These are phyloP conservation scores for Micropoecilia bifurca DNA, from an alignment of 2,797 vertebrate species.

Conservation along the genomic window DNA sequence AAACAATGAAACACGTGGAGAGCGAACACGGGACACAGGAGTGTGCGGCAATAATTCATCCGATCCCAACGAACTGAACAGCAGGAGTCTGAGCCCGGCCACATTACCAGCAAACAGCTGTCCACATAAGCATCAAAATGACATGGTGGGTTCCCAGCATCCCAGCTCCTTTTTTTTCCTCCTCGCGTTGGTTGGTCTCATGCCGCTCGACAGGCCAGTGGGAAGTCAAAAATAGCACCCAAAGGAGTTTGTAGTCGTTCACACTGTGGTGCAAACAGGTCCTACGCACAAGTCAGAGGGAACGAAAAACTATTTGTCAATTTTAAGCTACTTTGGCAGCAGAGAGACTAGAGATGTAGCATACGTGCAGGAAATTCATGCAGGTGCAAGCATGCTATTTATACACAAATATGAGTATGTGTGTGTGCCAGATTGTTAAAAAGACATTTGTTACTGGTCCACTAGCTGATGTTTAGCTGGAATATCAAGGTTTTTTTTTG, in stretches of 20 bases:
- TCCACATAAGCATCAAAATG: conserved; percentile 40
- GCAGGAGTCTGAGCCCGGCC: conserved; percentile 17
- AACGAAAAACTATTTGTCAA: conserved; percentile 18
- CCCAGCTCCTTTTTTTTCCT: conserved; percentile 7
- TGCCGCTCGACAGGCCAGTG: conserved; percentile 18
- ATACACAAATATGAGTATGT: not conserved
- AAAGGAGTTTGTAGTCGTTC: conserved; percentile 27
- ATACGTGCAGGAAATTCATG: not conserved
- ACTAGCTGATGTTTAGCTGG: conserved; percentile 14
- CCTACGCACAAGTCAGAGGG: conserved; percentile 10
- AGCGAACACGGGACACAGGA: not conserved
- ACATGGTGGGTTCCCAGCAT: conserved; percentile 17
- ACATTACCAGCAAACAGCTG: conserved; percentile 38
- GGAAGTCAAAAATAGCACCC: conserved; percentile 28
- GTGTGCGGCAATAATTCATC: conserved; percentile 35
- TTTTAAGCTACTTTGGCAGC: not conserved
- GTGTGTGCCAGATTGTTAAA: not conserved
- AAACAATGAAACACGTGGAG: not conserved
- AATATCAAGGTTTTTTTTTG: not conserved
- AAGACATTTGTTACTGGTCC: not conserved
- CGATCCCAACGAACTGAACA: conserved; percentile 29
- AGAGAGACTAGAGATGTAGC: conserved; percentile 6
- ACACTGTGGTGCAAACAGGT: conserved; percentile 2
- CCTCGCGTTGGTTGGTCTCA: conserved; percentile 18
- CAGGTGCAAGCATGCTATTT: not conserved